These are phyloP conservation scores for Drosophila erecta DNA, from an alignment of 1,140 invertebrate species.

Conservation along the genomic window DNA sequence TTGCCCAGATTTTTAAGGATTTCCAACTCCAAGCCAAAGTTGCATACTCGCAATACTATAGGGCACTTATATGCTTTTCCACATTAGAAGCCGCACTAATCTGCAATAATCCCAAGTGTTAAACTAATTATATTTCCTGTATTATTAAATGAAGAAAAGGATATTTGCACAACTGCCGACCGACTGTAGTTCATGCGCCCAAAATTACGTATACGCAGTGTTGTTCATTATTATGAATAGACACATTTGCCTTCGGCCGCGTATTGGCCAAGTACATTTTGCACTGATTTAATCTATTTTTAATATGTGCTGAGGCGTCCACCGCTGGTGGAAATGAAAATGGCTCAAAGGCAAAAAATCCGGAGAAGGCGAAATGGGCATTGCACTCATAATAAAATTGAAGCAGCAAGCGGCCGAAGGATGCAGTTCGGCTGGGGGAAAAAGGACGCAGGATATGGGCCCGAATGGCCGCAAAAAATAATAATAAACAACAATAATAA, in stretches of 20 bases:
- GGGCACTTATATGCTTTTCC: too few relatives aligned
- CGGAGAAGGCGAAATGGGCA: not conserved
- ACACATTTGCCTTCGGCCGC: not conserved
- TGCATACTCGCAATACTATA: too few relatives aligned
- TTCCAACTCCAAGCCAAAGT: too few relatives aligned
- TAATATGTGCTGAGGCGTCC: slow-evolving; percentile 53
- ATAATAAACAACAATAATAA: slow-evolving; percentile 36
- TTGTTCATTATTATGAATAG: slow-evolving; percentile 7
- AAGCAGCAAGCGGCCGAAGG: slow-evolving; percentile 57
- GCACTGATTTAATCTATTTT: slow-evolving; percentile 69
- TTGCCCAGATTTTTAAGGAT: too few relatives aligned
- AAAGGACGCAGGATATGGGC: slow-evolving; percentile 24
- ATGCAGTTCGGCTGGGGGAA: slow-evolving; percentile 1
- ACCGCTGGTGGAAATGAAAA: slow-evolving; percentile 38
- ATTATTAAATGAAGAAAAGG: not conserved
- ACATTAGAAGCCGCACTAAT: too few relatives aligned
- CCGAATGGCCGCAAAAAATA: slow-evolving; percentile 31
- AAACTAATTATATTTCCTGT: too few relatives aligned
- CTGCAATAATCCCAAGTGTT: too few relatives aligned
- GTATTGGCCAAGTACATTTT: slow-evolving; percentile 45
- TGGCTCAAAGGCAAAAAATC: not conserved
- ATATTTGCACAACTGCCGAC: too few relatives aligned
- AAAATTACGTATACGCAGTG: slow-evolving; percentile 44
- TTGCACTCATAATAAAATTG: slow-evolving; percentile 73
- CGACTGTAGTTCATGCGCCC: too few relatives aligned